These are phyloP conservation scores for Mycetomoellerius zeteki DNA, from an alignment of 1,140 invertebrate species.

Conservation along the genomic window DNA sequence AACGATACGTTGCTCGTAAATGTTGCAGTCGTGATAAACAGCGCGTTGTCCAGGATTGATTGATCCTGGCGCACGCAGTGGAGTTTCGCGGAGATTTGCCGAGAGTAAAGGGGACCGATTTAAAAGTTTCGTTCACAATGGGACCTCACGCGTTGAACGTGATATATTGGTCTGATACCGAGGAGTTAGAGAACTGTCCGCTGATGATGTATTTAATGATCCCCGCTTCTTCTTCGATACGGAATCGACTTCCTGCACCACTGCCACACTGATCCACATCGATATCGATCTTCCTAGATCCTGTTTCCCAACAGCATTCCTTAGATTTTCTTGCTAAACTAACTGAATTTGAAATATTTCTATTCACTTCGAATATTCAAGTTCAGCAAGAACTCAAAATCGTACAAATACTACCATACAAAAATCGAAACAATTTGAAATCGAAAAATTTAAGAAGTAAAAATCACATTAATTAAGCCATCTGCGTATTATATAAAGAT, in stretches of 20 bases:
- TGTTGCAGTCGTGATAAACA: constrained; percentile 57
- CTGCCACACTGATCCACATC: constrained; percentile 79
- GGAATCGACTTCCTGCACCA: constrained; percentile 66
- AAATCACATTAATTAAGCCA: too few relatives aligned
- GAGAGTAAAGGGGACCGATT: constrained; percentile 28
- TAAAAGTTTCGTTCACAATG: constrained; percentile 66
- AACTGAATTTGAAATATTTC: constrained; percentile 6
- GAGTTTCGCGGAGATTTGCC: constrained; percentile 44
- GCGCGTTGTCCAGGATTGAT: constrained; percentile 55
- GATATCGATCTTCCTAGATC: constrained; percentile 77
- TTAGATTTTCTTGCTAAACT: constrained; percentile 10
- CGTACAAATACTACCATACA: background rate
- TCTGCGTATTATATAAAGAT: background rate
- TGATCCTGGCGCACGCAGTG: constrained; percentile 23
- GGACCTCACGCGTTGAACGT: constrained; percentile 60
- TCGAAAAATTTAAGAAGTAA: background rate
- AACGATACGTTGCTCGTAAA: constrained; percentile 59
- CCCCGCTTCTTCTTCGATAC: constrained; percentile 35
- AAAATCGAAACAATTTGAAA: background rate
- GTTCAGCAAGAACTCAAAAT: background rate
- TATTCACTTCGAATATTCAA: background rate
- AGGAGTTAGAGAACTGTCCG: constrained; percentile 51
- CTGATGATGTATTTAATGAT: constrained; percentile 67
- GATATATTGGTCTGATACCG: constrained; percentile 65
- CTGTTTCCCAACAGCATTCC: constrained; percentile 56